phyloP scores from a whole-genome alignment of 2,797 vertebrate genomes.

The Crenichthys baileyi region DNA sequence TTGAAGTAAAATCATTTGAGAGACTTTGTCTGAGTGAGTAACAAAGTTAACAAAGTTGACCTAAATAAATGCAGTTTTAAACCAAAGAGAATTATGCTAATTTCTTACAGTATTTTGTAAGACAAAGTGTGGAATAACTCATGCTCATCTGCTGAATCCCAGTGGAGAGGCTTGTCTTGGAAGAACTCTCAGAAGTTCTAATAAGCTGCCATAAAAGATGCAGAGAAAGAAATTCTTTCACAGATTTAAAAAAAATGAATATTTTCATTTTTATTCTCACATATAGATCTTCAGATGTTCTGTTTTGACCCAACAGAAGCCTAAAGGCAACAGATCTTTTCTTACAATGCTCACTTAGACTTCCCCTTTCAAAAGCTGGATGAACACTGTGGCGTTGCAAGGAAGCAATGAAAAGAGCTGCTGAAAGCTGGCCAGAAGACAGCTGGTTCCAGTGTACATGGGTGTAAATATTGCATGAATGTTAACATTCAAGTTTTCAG shows the following conservation, averaged over 20 bases:
- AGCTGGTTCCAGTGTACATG: background rate
- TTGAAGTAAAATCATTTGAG: slow-evolving; percentile 4
- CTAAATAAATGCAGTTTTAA: background rate
- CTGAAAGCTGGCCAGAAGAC: background rate
- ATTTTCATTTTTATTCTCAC: background rate
- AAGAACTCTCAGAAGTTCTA: background rate
- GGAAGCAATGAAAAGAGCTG: background rate
- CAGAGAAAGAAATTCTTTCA: background rate
- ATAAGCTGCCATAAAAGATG: slow-evolving; percentile 1
- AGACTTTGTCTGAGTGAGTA: background rate
- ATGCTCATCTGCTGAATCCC: background rate
- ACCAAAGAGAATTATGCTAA: background rate
- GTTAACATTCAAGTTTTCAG: background rate
- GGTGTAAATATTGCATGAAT: background rate
- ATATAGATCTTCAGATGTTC: background rate
- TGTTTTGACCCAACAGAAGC: slow-evolving; percentile 1
- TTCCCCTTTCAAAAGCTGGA: background rate
- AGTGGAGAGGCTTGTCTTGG: background rate
- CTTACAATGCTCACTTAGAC: background rate
- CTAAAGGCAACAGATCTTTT: background rate
- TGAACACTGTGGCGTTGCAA: background rate
- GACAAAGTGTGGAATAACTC: slow-evolving; percentile 7
- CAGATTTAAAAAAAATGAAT: background rate
- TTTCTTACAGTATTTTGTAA: background rate
- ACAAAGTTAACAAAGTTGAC: background rate